Evolutionary conservation across 30 jellyfish, hydroid and myxozoan species (phyloP), one percentile per base, ranked within the genome.

Genomic region (Turritopsis dohrnii): DNA sequence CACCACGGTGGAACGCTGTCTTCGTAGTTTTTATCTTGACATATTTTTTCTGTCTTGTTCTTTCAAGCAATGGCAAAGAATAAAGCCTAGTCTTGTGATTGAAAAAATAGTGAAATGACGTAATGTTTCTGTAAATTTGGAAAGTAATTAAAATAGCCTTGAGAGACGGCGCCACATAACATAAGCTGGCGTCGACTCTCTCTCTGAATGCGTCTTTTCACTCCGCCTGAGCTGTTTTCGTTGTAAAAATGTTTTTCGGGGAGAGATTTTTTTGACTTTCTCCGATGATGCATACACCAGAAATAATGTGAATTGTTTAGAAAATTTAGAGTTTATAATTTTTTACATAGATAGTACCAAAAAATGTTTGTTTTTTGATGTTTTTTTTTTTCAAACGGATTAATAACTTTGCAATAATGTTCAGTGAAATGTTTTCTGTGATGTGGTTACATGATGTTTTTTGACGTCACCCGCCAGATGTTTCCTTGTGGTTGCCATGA

Each of bases 251-350:
- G 60, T 41, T 41, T 5, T 41, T 41, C 9, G 60, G 60, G 13
- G 13, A 41, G 60, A 41, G n/a, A n/a, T n/a, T n/a, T 41, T 41
- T 41, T 41, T 41, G 5, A 41, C 60, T 69, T 69, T 23, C 77
- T 69, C 31, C 19, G 77, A 27, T 19, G 22, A 69, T 21, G 30
- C 30, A n/a, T 27, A 69, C 77, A 69, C 28, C 8, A 69, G 19
- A n/a, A 9, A 23, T 69, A 69, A n/a, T 23, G 31, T n/a, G 77
- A 69, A 69, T 69, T 69, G 77, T 69, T 69, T 69, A 69, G 77
- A 69, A 69, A 41, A 69, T 69, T 69, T 69, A 69, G 77, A 69
- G 77, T 69, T 69, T 69, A 69, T 69, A 69, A 69, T 69, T 69
- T 69, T 69, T 69, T 69, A 69, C 30, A 69, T 69, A 41, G 60